phyloP scores from a whole-genome alignment of 2,888 invertebrate genomes.

The Plebejus anna region DNA sequence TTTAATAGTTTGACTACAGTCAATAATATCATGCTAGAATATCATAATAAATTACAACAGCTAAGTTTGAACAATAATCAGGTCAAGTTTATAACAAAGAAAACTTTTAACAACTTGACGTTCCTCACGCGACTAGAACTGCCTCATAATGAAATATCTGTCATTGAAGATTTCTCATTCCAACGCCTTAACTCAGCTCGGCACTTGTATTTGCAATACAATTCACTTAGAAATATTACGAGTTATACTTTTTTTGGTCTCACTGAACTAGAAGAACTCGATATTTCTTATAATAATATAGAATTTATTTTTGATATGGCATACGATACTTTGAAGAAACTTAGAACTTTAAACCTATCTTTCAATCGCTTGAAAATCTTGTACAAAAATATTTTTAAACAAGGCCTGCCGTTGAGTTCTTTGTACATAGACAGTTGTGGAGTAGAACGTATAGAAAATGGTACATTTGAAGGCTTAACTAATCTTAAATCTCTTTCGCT shows the following conservation, averaged over 20 bases:
- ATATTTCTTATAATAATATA: constrained; percentile 86
- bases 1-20: constrained; percentile 86
- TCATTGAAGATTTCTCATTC: constrained; percentile 90
- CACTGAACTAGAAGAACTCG: constrained; percentile 88
- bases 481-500: constrained; percentile 89
- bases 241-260: constrained; percentile 87
- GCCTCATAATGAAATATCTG: constrained; percentile 87
- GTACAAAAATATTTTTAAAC: constrained; percentile 87
- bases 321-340: constrained; percentile 86
- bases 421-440: constrained; percentile 88
- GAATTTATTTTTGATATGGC: constrained; percentile 85
- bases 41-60: constrained; percentile 89
- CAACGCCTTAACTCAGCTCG: constrained; percentile 86
- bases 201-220: constrained; percentile 88
- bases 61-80: constrained; percentile 91
- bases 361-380: constrained; percentile 87
- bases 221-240: constrained; percentile 84
- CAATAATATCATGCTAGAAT: constrained; percentile 86
- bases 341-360: constrained; percentile 88
- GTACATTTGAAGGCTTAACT: constrained; percentile 86
- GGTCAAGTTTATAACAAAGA: constrained; percentile 84
- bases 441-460: constrained; percentile 85
- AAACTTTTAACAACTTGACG: constrained; percentile 86
- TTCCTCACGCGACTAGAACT: constrained; percentile 87
- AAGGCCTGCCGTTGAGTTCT: constrained; percentile 86